These are phyloP conservation scores for Lepidocyrtoides sp. DNA, from an alignment of 2,888 invertebrate genomes.

Conservation along the genomic window DNA sequence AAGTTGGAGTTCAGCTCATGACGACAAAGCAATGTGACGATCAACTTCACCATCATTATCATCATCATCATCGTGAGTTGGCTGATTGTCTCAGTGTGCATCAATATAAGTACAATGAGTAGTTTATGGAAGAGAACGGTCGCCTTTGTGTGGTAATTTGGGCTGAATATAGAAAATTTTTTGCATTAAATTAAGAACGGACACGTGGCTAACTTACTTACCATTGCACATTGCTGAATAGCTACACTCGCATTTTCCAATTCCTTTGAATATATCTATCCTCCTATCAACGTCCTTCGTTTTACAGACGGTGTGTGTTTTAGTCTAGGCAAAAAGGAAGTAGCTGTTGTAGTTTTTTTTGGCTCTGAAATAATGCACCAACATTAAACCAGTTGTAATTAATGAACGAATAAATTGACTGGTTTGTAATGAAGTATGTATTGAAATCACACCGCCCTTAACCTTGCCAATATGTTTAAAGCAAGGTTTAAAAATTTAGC, in stretches of 20 bases:
- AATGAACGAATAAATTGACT: too few species aligned
- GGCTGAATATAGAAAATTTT: slow-evolving; percentile 4
- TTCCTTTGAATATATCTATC: too few species aligned
- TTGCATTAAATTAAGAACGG: slow-evolving; percentile 25
- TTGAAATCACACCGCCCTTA: too few species aligned
- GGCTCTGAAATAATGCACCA: neutral
- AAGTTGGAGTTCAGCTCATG: neutral
- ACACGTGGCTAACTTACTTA: neutral
- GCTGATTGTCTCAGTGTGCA: neutral
- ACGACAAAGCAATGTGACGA: neutral
- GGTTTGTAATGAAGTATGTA: too few species aligned
- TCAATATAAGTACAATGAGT: neutral
- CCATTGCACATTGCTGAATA: too few species aligned
- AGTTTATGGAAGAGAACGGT: slow-evolving; percentile 11
- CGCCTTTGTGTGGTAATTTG: slow-evolving; percentile 20
- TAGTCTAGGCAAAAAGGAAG: neutral
- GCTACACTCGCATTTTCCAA: too few species aligned
- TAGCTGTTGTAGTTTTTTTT: neutral
- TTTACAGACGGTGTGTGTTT: neutral
- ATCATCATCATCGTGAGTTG: neutral
- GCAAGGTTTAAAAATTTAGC: too few species aligned
- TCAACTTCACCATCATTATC: too few species aligned
- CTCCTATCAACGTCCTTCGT: neutral
- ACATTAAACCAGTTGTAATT: too few species aligned
- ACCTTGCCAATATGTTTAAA: too few species aligned